Percentiles rank a stretch among this genome's conserved stretches.
These are phyloP conservation scores for Philhelius pedissequus DNA, from an alignment of 2,888 invertebrate genomes.

Conservation along the genomic window DNA sequence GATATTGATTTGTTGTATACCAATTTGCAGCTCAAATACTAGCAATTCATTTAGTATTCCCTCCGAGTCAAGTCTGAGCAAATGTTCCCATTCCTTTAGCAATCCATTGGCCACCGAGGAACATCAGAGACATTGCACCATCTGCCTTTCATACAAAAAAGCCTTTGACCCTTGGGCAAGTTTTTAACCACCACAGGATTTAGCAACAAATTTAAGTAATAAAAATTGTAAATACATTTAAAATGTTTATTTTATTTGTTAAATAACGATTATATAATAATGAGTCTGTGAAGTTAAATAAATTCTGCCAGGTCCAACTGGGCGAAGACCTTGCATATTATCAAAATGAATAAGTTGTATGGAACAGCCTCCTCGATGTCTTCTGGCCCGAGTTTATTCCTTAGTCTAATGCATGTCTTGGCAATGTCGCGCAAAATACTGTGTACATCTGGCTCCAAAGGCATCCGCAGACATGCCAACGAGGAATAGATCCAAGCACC, in stretches of 20 bases:
- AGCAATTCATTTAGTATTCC: slow-evolving; percentile 66
- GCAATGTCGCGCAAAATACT: slow-evolving; percentile 76
- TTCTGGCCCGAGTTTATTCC: slow-evolving; percentile 72
- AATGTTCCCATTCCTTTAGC: slow-evolving; percentile 46
- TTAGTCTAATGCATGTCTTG: slow-evolving; percentile 73
- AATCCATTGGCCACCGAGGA: slow-evolving; percentile 61
- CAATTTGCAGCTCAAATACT: slow-evolving; percentile 67
- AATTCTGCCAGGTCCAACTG: slow-evolving; percentile 76
- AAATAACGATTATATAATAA: background rate
- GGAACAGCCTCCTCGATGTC: slow-evolving; percentile 74
- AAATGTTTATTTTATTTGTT: slow-evolving; percentile 19
- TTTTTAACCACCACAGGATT: background rate
- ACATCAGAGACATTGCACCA: slow-evolving; percentile 72
- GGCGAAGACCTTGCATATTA: slow-evolving; percentile 76
- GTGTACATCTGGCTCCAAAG: slow-evolving; percentile 76
- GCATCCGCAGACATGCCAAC: slow-evolving; percentile 76
- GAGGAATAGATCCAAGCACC: slow-evolving; percentile 77
- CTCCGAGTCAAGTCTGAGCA: slow-evolving; percentile 9
- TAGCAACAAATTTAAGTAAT: background rate
- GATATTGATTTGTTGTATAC: too few relatives aligned
- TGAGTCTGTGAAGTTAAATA: slow-evolving; percentile 70
- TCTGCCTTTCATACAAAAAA: slow-evolving; percentile 73
- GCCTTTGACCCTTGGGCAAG: slow-evolving; percentile 66
- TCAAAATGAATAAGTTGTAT: slow-evolving; percentile 75
- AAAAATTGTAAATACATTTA: slow-evolving; percentile 37